These are phyloP conservation scores for Centropus unirufus DNA, from an alignment of 2,113 vertebrate species.

Conservation along the genomic window DNA sequence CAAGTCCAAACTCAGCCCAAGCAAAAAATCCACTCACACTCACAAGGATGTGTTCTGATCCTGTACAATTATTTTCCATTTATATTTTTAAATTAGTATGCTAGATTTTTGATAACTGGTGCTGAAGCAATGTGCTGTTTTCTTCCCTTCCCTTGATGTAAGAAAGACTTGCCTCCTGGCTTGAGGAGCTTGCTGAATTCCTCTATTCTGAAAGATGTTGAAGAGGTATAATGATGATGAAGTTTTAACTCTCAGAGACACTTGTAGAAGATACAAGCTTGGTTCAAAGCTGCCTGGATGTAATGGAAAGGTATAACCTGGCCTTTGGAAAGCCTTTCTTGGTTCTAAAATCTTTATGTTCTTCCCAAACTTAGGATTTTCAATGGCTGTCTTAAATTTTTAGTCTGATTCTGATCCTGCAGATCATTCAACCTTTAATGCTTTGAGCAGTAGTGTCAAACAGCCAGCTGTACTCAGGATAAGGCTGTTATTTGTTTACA, in stretches of 20 bases:
- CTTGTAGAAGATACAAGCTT: not conserved
- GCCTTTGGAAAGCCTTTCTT: not conserved
- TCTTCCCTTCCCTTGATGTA: not conserved
- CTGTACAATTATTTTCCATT: not conserved
- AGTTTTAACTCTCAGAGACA: not conserved
- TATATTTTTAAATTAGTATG: slow-evolving; percentile 8
- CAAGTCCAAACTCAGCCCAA: not conserved
- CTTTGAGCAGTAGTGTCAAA: not conserved
- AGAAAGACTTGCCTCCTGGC: not conserved
- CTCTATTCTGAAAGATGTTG: slow-evolving; percentile 40
- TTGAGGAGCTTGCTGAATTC: slow-evolving; percentile 23
- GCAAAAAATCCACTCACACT: not conserved
- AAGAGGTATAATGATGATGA: not conserved
- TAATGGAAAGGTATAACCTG: rapidly evolving
- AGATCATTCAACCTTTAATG: not conserved
- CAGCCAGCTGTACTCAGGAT: not conserved
- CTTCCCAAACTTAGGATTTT: not conserved
- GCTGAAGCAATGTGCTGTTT: not conserved
- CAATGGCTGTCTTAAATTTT: not conserved
- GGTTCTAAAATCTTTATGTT: not conserved
- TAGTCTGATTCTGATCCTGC: not conserved
- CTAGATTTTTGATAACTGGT: not conserved
- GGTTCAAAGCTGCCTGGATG: not conserved
- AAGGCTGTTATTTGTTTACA: not conserved
- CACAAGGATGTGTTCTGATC: not conserved